Conservation (phyloP, 2,888 invertebrate genomes). For the Mythimna vitellina region DNA sequence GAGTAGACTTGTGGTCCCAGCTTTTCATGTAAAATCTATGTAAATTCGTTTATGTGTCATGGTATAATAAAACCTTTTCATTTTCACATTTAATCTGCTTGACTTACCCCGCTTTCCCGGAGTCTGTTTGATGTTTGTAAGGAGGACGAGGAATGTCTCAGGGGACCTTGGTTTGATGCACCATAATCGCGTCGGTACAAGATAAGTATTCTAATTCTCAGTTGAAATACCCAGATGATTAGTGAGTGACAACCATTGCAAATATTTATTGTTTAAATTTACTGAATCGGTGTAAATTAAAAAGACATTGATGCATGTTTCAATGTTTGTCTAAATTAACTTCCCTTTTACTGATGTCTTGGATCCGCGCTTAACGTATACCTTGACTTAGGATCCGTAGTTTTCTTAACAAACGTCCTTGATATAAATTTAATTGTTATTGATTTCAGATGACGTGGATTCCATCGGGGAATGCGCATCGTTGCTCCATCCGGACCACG, state of each 20-base stretch:
- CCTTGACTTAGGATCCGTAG: constrained; percentile 60
- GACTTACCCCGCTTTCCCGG: constrained; percentile 47
- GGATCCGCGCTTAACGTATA: constrained; percentile 67
- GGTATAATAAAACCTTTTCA: constrained; percentile 37
- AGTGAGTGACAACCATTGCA: constrained; percentile 65
- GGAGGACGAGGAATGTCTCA: constrained; percentile 18
- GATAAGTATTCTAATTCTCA: constrained; percentile 41
- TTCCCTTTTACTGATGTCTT: constrained; percentile 40
- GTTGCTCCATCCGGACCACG: constrained; percentile 96
- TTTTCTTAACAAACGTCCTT: constrained; percentile 24
- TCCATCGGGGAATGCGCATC: constrained; percentile 94
- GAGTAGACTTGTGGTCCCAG: constrained; percentile 41
- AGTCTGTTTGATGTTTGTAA: constrained; percentile 48
- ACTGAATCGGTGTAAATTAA: constrained; percentile 8
- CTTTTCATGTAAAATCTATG: constrained; percentile 49
- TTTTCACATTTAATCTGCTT: constrained; percentile 48
- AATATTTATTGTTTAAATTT: constrained; percentile 40
- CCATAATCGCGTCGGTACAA: constrained; percentile 20
- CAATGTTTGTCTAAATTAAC: constrained; percentile 27
- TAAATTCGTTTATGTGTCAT: constrained; percentile 29
- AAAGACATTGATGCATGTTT: constrained; percentile 40
- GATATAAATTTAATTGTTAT: constrained; percentile 28
- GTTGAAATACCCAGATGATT: constrained; percentile 35
- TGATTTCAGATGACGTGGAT: constrained; percentile 92
- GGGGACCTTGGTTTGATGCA: constrained; percentile 17